These are phyloP conservation scores for Aphaenogaster ashmeadi DNA, from an alignment of 1,140 invertebrate species.

Conservation along the genomic window DNA sequence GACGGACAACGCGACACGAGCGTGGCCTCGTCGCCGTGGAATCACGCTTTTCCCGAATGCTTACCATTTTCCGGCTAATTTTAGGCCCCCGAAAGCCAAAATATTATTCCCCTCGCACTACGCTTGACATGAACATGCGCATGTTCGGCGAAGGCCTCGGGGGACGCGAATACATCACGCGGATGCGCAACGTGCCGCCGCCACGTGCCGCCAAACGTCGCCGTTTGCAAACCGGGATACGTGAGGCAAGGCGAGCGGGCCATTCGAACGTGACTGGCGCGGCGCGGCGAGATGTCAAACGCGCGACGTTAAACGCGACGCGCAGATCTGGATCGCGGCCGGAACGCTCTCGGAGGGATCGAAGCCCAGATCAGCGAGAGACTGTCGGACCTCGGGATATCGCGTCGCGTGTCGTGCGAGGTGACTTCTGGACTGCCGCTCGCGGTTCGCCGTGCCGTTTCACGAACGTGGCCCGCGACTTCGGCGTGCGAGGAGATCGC, in stretches of 20 bases:
- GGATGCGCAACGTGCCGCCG: not conserved
- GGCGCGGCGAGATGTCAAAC: no score
- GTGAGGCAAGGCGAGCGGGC: conserved; percentile 47
- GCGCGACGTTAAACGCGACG: not conserved
- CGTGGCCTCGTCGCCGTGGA: not conserved
- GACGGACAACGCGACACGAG: not conserved
- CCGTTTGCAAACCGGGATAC: conserved; percentile 27
- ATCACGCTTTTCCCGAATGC: conserved; percentile 58
- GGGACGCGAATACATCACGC: conserved; percentile 68
- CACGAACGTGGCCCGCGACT: no score
- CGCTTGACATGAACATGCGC: conserved; percentile 86
- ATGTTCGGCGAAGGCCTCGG: conserved; percentile 75
- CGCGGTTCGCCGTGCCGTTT: not conserved
- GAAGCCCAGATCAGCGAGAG: not conserved
- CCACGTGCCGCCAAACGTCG: conserved; percentile 69
- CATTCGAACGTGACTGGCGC: conserved; percentile 26
- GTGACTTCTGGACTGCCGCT: not conserved
- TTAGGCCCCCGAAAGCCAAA: conserved; percentile 86
- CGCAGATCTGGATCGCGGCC: no score
- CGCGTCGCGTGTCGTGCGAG: no score
- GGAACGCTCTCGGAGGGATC: not conserved
- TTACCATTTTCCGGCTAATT: conserved; percentile 86
- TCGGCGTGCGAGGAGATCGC: no score
- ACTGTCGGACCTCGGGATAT: not conserved
- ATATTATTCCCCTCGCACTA: conserved; percentile 86